Evolutionary conservation across 2,113 vertebrate species (phyloP).

Genomic region (Phaethornis superciliosus): DNA sequence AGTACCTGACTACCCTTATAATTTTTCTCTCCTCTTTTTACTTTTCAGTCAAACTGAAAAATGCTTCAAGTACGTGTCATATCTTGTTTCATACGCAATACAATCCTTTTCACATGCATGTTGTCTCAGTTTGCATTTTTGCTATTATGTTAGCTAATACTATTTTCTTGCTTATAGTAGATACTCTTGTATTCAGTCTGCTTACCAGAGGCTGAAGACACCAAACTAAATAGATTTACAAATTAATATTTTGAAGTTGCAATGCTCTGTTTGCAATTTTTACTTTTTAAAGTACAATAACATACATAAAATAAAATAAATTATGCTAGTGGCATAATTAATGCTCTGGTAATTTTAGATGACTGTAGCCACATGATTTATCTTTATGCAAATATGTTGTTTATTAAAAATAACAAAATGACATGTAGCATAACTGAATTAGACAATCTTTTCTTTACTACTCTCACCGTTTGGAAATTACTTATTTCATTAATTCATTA

Average conservation of each 20-base stretch:
- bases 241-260: background rate
- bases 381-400: background rate
- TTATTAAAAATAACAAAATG: background rate
- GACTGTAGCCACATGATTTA: background rate
- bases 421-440: background rate
- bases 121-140: background rate
- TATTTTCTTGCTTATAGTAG: background rate
- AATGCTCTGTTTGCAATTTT: background rate
- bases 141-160: background rate
- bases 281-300: background rate
- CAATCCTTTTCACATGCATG: background rate
- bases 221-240: background rate
- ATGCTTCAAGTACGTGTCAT: conserved; percentile 59
- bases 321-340: background rate
- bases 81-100: background rate
- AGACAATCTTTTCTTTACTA: background rate
- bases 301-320: background rate
- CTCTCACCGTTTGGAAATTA: background rate
- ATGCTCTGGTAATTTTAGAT: background rate
- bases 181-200: background rate
- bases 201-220: background rate
- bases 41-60: conserved; percentile 64
- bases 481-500: background rate
- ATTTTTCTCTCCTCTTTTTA: background rate
- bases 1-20: background rate